Percentiles rank a stretch among this genome's conserved stretches.
Evolutionary conservation across 1,140 invertebrate genomes (phyloP).

Genomic region (Schlechtendalia chinensis): DNA sequence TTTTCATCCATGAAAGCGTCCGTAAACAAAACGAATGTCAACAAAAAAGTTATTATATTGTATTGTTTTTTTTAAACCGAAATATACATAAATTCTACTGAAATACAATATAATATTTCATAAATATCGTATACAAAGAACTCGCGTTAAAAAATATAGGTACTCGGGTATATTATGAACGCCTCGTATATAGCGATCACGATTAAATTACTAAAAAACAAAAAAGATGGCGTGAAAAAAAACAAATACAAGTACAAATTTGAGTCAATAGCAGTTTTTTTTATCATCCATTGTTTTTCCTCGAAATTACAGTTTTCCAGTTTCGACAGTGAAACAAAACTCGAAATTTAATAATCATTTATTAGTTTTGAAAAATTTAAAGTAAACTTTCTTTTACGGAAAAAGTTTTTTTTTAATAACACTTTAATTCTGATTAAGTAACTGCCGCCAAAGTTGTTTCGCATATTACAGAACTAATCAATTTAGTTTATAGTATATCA

Average conservation of each 20-base stretch:
- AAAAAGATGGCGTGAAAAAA: not conserved
- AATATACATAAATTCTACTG: too few relatives aligned
- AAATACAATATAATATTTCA: too few relatives aligned
- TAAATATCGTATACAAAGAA: not conserved
- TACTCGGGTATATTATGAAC: not conserved
- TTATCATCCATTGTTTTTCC: not conserved
- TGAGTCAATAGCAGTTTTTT: not conserved
- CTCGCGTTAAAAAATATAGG: not conserved
- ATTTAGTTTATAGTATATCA: not conserved
- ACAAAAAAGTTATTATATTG: too few relatives aligned
- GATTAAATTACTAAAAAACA: not conserved
- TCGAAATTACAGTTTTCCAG: not conserved
- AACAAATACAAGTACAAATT: not conserved
- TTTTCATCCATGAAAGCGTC: too few relatives aligned
- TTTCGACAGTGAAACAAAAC: not conserved
- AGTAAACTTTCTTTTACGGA: not conserved
- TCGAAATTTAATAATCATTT: constrained; percentile 9
- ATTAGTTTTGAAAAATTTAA: not conserved
- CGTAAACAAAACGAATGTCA: too few relatives aligned
- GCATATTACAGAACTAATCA: not conserved
- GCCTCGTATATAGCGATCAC: not conserved
- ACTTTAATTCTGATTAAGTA: not conserved
- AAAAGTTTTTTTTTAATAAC: not conserved
- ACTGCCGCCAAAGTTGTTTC: not conserved
- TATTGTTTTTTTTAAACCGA: too few relatives aligned